Conservation (phyloP, 1,140 invertebrate species). For the Gryllus bimaculatus region DNA sequence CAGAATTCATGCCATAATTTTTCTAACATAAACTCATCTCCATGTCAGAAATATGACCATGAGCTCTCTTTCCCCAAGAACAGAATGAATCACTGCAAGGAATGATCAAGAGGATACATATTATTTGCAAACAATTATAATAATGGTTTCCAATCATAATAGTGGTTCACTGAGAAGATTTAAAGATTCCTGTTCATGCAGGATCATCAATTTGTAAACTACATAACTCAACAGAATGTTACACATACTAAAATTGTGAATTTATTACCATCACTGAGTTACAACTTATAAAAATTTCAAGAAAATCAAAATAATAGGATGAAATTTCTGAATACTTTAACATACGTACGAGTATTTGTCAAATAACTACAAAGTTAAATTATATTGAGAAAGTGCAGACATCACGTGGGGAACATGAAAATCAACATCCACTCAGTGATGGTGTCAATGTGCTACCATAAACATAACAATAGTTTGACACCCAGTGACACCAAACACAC, state of each 20-base stretch:
- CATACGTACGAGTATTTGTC: too few relatives aligned
- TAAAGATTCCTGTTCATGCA: not conserved
- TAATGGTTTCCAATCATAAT: not conserved
- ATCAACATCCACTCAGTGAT: not conserved
- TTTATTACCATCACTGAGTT: not conserved
- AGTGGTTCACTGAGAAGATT: not conserved
- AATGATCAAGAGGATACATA: not conserved
- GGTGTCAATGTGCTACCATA: not conserved
- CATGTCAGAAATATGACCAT: not conserved
- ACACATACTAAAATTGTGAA: not conserved
- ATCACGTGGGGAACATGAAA: too few relatives aligned
- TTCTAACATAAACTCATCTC: not conserved
- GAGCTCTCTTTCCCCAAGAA: not conserved
- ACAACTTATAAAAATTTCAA: too few relatives aligned
- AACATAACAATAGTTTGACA: not conserved
- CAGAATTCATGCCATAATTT: not conserved
- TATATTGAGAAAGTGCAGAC: too few relatives aligned
- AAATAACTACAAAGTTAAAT: too few relatives aligned
- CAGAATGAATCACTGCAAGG: conserved; percentile 1
- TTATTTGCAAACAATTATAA: not conserved
- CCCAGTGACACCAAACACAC: not conserved
- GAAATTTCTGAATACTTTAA: too few relatives aligned
- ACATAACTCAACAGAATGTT: not conserved
- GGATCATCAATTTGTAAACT: not conserved
- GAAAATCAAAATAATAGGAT: too few relatives aligned